Conservation (phyloP, 2,888 invertebrate genomes). For the Drosophila ustulata region DNA sequence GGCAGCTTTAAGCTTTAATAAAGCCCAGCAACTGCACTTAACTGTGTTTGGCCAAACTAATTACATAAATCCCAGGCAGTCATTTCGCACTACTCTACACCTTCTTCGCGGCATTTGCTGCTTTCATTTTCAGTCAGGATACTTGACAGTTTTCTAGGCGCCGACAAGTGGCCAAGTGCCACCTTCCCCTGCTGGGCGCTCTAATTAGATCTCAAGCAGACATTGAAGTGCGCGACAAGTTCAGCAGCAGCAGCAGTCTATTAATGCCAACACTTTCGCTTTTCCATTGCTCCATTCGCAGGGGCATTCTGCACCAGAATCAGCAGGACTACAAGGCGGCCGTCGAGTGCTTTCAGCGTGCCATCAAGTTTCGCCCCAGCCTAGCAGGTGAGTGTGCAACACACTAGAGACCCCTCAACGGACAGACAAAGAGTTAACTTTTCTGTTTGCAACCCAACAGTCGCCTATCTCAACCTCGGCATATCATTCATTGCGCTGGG, state of each 20-base stretch:
- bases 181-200: constrained; percentile 39
- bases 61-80: constrained; percentile 56
- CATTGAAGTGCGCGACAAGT: constrained; percentile 59
- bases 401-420: neutral
- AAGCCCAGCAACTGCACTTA: constrained; percentile 9
- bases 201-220: constrained; percentile 66
- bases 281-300: constrained; percentile 86
- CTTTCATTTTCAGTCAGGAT: constrained; percentile 32
- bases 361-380: constrained; percentile 94
- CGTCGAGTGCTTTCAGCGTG: constrained; percentile 95
- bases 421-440: neutral
- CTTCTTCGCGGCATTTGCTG: constrained; percentile 6
- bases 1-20: constrained; percentile 30
- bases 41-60: constrained; percentile 51
- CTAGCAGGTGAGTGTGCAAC: constrained; percentile 87
- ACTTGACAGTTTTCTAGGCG: constrained; percentile 54
- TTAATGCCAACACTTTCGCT: constrained; percentile 66
- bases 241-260: constrained; percentile 45
- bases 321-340: constrained; percentile 95
- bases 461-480: constrained; percentile 96
- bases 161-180: constrained; percentile 42
- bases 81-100: constrained; percentile 1
- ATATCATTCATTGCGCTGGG: constrained; percentile 93
- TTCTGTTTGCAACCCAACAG: constrained; percentile 82
- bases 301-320: constrained; percentile 96